A percentile compares a stretch with the other conserved stretches of the same genome.
phyloP scores from a whole-genome alignment of 2,797 vertebrate species.

The Carduelis carduelis region DNA sequence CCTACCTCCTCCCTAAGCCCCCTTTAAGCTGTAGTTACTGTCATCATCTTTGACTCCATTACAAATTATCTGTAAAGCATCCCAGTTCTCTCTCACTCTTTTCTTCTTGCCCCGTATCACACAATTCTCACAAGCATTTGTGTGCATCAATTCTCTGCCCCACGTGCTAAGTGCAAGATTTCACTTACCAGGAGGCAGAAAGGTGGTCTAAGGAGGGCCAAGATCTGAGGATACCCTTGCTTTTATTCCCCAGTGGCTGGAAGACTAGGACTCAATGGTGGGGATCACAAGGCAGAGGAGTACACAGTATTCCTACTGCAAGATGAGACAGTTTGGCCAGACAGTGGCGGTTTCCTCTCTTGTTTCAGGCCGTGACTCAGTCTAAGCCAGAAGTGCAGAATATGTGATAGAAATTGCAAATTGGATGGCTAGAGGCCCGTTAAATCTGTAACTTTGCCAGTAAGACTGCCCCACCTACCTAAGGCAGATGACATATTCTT shows the following conservation, averaged over 20 bases:
- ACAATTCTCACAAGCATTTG: not conserved
- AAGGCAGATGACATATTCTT: not conserved
- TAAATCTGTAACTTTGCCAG: not conserved
- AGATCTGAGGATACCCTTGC: not conserved
- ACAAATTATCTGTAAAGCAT: not conserved
- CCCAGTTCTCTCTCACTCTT: not conserved
- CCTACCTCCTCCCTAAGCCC: not conserved
- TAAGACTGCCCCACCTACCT: not conserved
- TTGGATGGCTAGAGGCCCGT: not conserved
- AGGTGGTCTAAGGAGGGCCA: not conserved
- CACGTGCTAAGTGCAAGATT: not conserved
- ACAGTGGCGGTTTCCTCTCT: not conserved
- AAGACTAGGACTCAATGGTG: not conserved
- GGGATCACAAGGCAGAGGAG: not conserved
- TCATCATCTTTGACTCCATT: not conserved
- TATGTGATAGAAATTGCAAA: slow-evolving; percentile 8
- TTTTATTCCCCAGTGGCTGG: not conserved
- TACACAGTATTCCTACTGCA: not conserved
- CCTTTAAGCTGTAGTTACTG: not conserved
- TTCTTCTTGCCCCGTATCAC: not conserved
- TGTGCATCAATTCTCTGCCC: not conserved
- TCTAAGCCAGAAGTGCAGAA: slow-evolving; percentile 4
- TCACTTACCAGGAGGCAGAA: not conserved
- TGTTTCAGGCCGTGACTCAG: slow-evolving; percentile 4
- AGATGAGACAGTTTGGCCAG: slow-evolving; percentile 20